Conservation (phyloP, 2,888 invertebrate species). For the Prenolepis imparis region DNA sequence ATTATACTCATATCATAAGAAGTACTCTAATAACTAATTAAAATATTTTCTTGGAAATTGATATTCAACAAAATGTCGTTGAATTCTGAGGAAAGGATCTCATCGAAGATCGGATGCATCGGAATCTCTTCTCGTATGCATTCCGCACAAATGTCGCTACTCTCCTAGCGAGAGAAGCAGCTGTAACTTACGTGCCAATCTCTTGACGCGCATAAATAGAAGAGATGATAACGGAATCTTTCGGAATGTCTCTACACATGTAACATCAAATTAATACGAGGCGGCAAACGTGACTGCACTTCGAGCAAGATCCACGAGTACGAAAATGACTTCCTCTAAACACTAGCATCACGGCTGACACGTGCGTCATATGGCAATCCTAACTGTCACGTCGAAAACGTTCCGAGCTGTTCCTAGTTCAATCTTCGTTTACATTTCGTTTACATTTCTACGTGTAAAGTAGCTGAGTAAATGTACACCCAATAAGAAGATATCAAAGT, state of each 20-base stretch:
- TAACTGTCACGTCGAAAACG: background rate
- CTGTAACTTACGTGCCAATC: conserved; percentile 24
- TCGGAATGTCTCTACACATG: background rate
- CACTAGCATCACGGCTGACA: conserved; percentile 7
- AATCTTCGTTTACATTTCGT: background rate
- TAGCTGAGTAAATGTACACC: background rate
- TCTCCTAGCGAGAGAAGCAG: background rate
- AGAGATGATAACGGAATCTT: conserved; percentile 25
- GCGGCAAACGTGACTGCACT: conserved; percentile 12
- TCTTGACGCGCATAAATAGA: background rate
- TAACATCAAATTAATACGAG: conserved; percentile 33
- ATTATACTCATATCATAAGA: no score
- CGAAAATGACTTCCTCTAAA: conserved; percentile 21
- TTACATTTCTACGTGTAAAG: background rate
- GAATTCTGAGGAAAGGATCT: background rate
- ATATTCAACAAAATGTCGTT: background rate
- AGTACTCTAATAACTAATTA: conserved; percentile 4
- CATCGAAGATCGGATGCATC: conserved; percentile 5
- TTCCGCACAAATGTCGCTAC: conserved; percentile 21
- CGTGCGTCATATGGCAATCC: conserved; percentile 5
- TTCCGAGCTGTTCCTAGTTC: conserved; percentile 1
- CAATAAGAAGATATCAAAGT: background rate
- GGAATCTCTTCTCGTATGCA: conserved; percentile 6
- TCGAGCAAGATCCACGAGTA: background rate
- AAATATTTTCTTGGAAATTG: background rate